A percentile compares a stretch with the other conserved stretches of the same genome.
Evolutionary conservation across 2,797 vertebrate species (phyloP).

Genomic region (Potorous gilbertii): DNA sequence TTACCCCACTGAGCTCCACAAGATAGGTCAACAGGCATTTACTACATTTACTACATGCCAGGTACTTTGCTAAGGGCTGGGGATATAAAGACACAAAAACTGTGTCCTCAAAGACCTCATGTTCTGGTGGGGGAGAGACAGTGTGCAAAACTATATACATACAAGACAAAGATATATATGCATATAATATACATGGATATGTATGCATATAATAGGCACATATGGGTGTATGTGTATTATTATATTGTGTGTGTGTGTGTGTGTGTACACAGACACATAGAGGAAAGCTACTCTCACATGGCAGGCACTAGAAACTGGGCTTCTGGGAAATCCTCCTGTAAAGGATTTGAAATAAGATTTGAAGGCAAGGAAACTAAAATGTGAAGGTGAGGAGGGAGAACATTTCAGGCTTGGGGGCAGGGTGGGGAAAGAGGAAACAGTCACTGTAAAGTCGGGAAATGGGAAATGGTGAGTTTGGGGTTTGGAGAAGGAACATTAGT

Average conservation of each 20-base stretch:
- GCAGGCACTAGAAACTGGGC: neutral
- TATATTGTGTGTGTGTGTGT: too few species aligned
- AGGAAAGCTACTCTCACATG: neutral
- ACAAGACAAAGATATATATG: too few species aligned
- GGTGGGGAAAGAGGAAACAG: neutral
- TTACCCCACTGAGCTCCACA: neutral
- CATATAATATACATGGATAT: too few species aligned
- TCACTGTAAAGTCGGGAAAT: neutral
- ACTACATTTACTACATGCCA: neutral
- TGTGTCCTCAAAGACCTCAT: neutral
- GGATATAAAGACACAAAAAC: neutral
- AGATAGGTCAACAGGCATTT: neutral
- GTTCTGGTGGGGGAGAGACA: neutral
- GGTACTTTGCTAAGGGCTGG: neutral
- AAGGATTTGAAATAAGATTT: neutral
- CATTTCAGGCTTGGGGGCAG: too few species aligned
- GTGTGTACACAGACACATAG: neutral
- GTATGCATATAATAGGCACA: too few species aligned
- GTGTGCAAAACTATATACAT: too few species aligned
- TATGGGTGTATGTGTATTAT: too few species aligned
- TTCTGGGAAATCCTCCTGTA: neutral
- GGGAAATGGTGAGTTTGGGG: neutral
- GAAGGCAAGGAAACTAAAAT: neutral
- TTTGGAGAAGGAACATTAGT: neutral
- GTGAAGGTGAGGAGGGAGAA: neutral